These are phyloP conservation scores for Leistus spinibarbis DNA, from an alignment of 2,888 invertebrate genomes.

Conservation along the genomic window DNA sequence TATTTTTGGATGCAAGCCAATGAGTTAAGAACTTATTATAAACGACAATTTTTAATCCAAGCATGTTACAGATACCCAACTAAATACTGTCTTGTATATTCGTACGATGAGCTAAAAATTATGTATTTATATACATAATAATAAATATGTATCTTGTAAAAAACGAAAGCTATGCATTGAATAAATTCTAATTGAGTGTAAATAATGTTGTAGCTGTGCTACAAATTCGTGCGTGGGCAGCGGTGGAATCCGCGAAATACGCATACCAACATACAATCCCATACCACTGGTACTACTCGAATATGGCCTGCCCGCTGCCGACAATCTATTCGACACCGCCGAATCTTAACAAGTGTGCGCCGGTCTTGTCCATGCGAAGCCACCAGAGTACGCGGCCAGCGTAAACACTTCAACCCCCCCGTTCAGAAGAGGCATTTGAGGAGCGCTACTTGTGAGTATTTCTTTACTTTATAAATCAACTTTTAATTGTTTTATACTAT, in stretches of 20 bases:
- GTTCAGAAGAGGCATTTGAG: not conserved
- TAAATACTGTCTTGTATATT: too few relatives aligned
- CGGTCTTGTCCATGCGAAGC: not conserved
- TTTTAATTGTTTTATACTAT: too few relatives aligned
- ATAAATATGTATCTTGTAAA: too few relatives aligned
- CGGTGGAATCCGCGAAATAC: conserved; percentile 51
- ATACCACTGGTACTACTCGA: conserved; percentile 43
- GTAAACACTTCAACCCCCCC: not conserved
- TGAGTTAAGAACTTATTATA: too few relatives aligned
- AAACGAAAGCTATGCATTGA: too few relatives aligned
- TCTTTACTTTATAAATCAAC: not conserved
- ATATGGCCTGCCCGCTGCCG: conserved; percentile 31
- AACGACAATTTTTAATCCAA: too few relatives aligned
- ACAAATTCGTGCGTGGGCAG: conserved; percentile 50
- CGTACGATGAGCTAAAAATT: too few relatives aligned
- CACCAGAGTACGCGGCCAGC: not conserved
- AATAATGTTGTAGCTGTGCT: conserved; percentile 49
- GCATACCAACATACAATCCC: conserved; percentile 48
- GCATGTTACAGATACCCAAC: too few relatives aligned
- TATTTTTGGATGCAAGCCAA: too few relatives aligned
- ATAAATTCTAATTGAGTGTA: not conserved
- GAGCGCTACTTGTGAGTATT: not conserved
- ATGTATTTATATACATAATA: too few relatives aligned
- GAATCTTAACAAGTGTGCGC: not conserved
- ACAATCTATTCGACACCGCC: conserved; percentile 26